phyloP scores from a whole-genome alignment of 2,888 invertebrate genomes.

The Drosophila formosana region DNA sequence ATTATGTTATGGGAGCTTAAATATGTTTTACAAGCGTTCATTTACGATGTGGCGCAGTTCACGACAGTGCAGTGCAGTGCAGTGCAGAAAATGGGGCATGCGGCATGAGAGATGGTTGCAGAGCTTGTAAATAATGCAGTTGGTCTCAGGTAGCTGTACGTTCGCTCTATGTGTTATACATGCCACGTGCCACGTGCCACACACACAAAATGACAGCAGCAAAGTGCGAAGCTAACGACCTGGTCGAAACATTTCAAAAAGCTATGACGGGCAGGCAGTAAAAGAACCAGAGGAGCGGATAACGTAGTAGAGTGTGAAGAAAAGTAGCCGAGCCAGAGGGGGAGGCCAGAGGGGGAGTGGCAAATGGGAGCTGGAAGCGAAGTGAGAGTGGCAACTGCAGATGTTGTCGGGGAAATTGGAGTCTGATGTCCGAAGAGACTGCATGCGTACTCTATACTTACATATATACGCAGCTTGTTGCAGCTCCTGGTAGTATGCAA shows the following conservation, averaged over 20 bases:
- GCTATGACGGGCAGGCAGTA: not conserved
- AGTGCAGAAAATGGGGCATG: no score
- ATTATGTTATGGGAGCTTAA: slow-evolving; percentile 9
- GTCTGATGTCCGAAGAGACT: slow-evolving; percentile 2
- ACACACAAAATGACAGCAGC: slow-evolving; percentile 53
- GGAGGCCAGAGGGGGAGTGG: not conserved
- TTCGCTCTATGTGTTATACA: not conserved
- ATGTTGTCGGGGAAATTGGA: slow-evolving; percentile 1
- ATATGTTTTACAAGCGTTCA: slow-evolving; percentile 12
- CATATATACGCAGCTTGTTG: slow-evolving; percentile 19
- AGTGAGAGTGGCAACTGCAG: not conserved
- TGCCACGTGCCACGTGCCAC: slow-evolving; percentile 34
- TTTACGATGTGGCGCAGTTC: slow-evolving; percentile 39
- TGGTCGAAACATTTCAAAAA: slow-evolving; percentile 58
- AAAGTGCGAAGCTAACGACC: slow-evolving; percentile 72
- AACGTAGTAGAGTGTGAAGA: not conserved
- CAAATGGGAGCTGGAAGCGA: not conserved
- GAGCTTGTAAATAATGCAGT: slow-evolving; percentile 56
- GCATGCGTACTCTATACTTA: not conserved
- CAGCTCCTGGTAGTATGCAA: slow-evolving; percentile 55
- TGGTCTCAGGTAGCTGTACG: slow-evolving; percentile 7
- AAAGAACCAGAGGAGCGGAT: not conserved
- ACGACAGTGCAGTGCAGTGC: not conserved
- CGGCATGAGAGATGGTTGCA: slow-evolving; percentile 19
- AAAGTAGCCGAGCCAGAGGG: not conserved